A percentile compares a stretch with the other conserved stretches of the same genome.
Evolutionary conservation across 2,113 vertebrate species (phyloP).

Genomic region (Oreotrochilus melanogaster): DNA sequence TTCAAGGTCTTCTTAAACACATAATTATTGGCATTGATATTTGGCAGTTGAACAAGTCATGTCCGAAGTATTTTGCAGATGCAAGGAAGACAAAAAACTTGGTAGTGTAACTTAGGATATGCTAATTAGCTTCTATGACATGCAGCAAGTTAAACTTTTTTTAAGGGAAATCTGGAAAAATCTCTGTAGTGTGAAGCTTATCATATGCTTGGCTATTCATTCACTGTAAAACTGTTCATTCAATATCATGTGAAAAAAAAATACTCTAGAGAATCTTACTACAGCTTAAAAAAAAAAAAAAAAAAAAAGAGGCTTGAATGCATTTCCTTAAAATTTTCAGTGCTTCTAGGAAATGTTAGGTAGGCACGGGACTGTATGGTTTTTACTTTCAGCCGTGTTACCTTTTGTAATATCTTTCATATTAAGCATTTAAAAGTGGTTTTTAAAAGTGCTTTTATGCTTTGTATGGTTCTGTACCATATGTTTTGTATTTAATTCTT

Average conservation of each 20-base stretch:
- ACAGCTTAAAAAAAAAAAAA: background rate
- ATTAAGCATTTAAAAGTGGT: background rate
- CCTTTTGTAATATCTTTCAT: slow-evolving; percentile 1
- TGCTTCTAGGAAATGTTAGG: background rate
- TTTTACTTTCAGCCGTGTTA: background rate
- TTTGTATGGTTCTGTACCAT: slow-evolving; percentile 34
- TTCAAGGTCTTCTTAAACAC: slow-evolving; percentile 18
- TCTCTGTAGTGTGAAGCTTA: background rate
- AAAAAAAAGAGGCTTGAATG: background rate
- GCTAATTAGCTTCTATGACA: background rate
- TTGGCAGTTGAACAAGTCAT: background rate
- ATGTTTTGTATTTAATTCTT: slow-evolving; percentile 64
- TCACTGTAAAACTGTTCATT: background rate
- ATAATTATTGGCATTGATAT: background rate
- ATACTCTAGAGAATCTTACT: background rate
- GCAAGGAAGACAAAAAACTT: background rate
- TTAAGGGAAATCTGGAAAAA: background rate
- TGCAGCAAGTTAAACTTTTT: background rate
- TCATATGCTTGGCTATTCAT: background rate
- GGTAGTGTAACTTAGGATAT: background rate
- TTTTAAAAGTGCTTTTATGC: background rate
- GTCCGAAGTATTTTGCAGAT: background rate
- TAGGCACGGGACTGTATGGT: background rate
- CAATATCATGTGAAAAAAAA: background rate
- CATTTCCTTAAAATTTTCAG: background rate